These are phyloP conservation scores for Lordiphosa mommai DNA, from an alignment of 1,140 invertebrate species.

Conservation along the genomic window DNA sequence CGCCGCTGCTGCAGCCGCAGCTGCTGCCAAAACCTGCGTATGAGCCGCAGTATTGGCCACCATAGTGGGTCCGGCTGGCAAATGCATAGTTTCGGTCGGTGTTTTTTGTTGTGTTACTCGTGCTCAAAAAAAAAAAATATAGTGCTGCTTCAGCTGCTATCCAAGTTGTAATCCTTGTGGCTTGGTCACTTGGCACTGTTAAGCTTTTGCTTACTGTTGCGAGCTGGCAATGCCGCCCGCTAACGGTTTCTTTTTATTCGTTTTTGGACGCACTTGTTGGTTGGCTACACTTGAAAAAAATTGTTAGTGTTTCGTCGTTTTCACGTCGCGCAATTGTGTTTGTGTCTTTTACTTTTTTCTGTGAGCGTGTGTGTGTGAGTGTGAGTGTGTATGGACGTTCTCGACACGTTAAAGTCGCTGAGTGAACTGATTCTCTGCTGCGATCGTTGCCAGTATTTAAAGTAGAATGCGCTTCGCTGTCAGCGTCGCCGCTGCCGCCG, in stretches of 20 bases:
- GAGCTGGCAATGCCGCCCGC: slow-evolving; percentile 27
- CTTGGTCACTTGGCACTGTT: slow-evolving; percentile 2
- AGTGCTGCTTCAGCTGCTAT: slow-evolving; percentile 4
- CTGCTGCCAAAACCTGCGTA: slow-evolving; percentile 56
- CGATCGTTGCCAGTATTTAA: slow-evolving; percentile 79
- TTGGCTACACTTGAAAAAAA: background rate
- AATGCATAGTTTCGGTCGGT: slow-evolving; percentile 51
- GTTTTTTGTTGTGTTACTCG: slow-evolving; percentile 10
- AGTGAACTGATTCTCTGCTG: slow-evolving; percentile 79
- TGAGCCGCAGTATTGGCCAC: slow-evolving; percentile 62
- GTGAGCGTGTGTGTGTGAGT: background rate
- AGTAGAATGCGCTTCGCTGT: slow-evolving; percentile 65
- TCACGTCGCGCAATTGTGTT: background rate
- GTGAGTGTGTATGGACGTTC: slow-evolving; percentile 39
- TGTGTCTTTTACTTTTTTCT: background rate
- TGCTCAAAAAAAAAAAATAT: slow-evolving; percentile 18
- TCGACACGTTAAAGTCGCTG: slow-evolving; percentile 78
- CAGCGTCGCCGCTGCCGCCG: slow-evolving; percentile 30
- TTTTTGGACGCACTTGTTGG: background rate
- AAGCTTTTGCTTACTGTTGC: background rate
- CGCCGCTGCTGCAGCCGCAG: slow-evolving; percentile 60
- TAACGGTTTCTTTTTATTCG: background rate
- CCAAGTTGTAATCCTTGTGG: slow-evolving; percentile 34
- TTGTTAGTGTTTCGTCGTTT: background rate
- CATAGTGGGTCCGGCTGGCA: slow-evolving; percentile 74